Evolutionary conservation across 2,888 invertebrate genomes (phyloP).

Genomic region (Acleris emargana): DNA sequence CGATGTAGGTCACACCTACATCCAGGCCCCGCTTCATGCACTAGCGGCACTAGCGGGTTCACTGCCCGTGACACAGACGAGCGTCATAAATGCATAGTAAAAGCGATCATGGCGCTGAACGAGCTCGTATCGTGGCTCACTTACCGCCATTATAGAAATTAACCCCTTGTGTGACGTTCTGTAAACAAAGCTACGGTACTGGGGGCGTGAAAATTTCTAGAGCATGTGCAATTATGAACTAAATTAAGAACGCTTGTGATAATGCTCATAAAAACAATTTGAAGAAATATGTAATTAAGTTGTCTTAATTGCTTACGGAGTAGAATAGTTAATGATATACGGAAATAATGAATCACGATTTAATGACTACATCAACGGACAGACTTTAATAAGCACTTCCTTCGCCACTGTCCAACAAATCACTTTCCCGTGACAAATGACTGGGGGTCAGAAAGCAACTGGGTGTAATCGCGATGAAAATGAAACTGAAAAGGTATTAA

Average conservation of each 20-base stretch:
- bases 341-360: slow-evolving; percentile 15
- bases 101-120: no score
- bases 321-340: slow-evolving; percentile 3
- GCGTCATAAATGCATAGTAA: no score
- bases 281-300: background rate
- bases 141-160: slow-evolving; percentile 32
- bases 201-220: slow-evolving; percentile 10
- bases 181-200: slow-evolving; percentile 22
- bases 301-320: background rate
- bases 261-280: background rate
- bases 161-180: slow-evolving; percentile 28
- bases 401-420: slow-evolving; percentile 24
- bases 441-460: slow-evolving; percentile 23
- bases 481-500: slow-evolving; percentile 7
- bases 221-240: slow-evolving; percentile 19
- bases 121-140: slow-evolving; percentile 16
- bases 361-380: slow-evolving; percentile 8
- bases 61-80: no score
- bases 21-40: slow-evolving; percentile 47
- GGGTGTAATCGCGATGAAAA: slow-evolving; percentile 24
- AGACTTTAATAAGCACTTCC: slow-evolving; percentile 22
- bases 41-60: slow-evolving; percentile 1
- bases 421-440: slow-evolving; percentile 33
- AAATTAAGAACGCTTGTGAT: slow-evolving; percentile 1
- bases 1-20: slow-evolving; percentile 61